Base-by-base conservation (phyloP, 2,797 vertebrate species). In the Sciurus carolinensis region DNA sequence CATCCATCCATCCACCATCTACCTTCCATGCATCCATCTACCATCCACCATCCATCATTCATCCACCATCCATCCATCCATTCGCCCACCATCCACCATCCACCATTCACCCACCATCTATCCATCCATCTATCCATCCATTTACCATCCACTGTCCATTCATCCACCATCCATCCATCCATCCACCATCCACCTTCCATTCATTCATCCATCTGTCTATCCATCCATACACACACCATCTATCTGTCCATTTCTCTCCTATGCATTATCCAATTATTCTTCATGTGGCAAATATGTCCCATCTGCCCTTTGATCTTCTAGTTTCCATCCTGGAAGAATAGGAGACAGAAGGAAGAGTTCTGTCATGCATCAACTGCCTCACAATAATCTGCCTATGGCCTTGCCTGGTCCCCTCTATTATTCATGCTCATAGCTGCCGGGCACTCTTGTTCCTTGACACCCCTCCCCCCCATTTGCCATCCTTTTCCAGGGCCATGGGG, bases 351-450 rank as follows among this genome's bases (percentile, higher is more conserved):
- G 7, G 77, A 28, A 69, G 77, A 15, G 12, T 22, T 28, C 50
- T 24, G 0, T 5, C 57, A 1, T n/a, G 28, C 24, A 0, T 4
- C 0, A 7, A 30, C 22, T 42, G 13, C 52, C 87, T 62, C 18
- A 7, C 44, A 0, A 4, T 3, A n/a, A 30, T 81, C 30, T 30
- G 3, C 67, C 3, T 59, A 26, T 14, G 59, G 39, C 42, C 72
- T 79, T 28, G 20, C 14, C 30, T 7, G 1, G 28, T 42, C 66
- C 44, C 42, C 66, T 2, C n/a, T 24, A 15, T 0, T 5, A 7
- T 17, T 85, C 50, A 0, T 2, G 2, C 30, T 18, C 82, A 8
- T 7, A 22, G 73, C 71, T 54, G 4, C 82, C 50, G 79, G 20
- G 64, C 20, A 9, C 26, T 9, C 28, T 7, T 12, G 72, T 24